Evolutionary conservation across 2,113 vertebrate genomes (phyloP).

Genomic region (Chinchilla lanigera): DNA sequence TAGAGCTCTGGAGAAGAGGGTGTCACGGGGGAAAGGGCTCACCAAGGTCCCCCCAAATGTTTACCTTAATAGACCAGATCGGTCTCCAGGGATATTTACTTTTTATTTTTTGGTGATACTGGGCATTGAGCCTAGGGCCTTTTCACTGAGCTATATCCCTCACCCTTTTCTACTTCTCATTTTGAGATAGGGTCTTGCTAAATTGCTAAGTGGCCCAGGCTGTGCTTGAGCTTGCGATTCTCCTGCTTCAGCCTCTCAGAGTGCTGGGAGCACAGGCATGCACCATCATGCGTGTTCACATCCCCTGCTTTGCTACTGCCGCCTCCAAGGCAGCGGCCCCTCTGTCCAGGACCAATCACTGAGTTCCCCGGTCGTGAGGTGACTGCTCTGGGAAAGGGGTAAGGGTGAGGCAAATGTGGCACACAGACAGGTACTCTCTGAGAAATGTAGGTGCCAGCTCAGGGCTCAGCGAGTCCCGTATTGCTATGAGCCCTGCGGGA

Average conservation of each 20-base stretch:
- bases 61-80: not conserved
- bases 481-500: not conserved
- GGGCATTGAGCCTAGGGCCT: not conserved
- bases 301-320: not conserved
- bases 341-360: not conserved
- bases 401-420: not conserved
- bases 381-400: not conserved
- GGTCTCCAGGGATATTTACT: not conserved
- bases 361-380: not conserved
- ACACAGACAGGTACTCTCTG: not conserved
- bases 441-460: not conserved
- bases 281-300: not conserved
- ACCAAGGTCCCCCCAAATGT: not conserved
- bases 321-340: not conserved
- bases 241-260: not conserved
- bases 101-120: not conserved
- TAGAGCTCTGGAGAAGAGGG: not conserved
- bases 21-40: not conserved
- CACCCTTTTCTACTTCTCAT: too few species aligned
- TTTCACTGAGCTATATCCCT: not conserved
- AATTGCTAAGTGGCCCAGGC: not conserved
- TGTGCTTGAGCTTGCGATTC: not conserved
- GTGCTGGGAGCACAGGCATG: not conserved
- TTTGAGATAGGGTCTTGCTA: not conserved
- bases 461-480: fast-evolving